phyloP scores from a whole-genome alignment of 2,113 vertebrate species.

The Scytalopus superciliaris region DNA sequence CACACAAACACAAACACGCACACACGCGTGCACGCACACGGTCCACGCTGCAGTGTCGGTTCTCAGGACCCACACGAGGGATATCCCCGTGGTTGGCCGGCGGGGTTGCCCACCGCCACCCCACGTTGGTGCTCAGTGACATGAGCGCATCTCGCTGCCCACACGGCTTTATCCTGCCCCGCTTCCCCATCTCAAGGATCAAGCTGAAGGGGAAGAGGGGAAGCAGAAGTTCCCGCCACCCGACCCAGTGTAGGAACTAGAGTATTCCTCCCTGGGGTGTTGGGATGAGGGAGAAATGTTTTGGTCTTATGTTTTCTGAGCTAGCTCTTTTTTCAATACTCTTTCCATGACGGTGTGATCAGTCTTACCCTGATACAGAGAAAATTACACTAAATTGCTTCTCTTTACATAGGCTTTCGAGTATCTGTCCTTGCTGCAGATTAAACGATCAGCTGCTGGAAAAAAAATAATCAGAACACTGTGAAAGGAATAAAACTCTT shows the following conservation, averaged over 20 bases:
- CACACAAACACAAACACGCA: fast-evolving
- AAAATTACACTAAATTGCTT: background rate
- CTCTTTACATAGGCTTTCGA: background rate
- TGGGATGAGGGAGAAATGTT: background rate
- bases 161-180: background rate
- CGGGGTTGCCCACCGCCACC: background rate
- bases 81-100: background rate
- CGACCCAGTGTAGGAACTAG: background rate
- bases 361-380: background rate
- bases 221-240: background rate
- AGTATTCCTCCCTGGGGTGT: background rate
- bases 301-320: background rate
- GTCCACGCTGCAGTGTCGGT: fast-evolving
- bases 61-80: background rate
- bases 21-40: too few species aligned
- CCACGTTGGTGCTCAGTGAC: background rate
- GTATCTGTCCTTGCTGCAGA: background rate
- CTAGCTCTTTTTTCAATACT: background rate
- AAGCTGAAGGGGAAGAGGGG: background rate
- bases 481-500: slow-evolving; percentile 48
- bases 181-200: background rate
- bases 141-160: background rate
- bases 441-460: background rate
- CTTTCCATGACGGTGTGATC: background rate
- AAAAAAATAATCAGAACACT: background rate